Evolutionary conservation across 2,113 vertebrate genomes (phyloP).

Genomic region (Phoenicopterus ruber): DNA sequence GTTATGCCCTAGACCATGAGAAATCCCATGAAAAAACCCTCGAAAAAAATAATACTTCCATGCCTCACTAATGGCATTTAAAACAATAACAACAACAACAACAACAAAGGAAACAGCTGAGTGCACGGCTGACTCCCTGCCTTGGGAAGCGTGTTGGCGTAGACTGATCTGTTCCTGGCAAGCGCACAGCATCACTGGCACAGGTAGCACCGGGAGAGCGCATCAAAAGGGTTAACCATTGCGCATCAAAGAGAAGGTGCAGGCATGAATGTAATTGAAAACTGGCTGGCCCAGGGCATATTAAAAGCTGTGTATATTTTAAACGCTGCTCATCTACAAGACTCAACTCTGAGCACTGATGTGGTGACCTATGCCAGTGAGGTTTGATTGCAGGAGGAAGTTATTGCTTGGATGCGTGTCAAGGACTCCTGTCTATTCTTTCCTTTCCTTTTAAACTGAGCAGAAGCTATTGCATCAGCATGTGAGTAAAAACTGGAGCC

Average conservation of each 20-base stretch:
- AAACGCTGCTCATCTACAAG: background rate
- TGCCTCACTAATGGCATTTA: background rate
- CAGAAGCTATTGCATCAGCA: constrained; percentile 16
- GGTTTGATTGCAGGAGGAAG: background rate
- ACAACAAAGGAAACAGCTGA: background rate
- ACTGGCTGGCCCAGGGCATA: background rate
- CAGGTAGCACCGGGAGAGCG: background rate
- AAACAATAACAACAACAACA: background rate
- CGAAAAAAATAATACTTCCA: background rate
- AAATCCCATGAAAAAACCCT: background rate
- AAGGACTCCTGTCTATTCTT: background rate
- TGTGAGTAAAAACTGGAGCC: background rate
- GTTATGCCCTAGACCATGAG: background rate
- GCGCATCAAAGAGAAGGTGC: background rate
- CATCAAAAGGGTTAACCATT: background rate
- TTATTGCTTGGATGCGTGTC: background rate
- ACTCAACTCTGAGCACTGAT: background rate
- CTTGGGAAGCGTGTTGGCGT: background rate
- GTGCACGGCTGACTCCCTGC: background rate
- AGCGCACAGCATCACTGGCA: background rate
- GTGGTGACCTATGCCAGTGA: background rate
- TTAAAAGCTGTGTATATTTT: constrained; percentile 4
- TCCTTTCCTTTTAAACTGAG: background rate
- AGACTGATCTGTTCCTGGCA: background rate
- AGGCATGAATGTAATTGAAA: background rate